Base-by-base conservation (phyloP, 2,888 invertebrate genomes). In the Leptopilina drosophilae region DNA sequence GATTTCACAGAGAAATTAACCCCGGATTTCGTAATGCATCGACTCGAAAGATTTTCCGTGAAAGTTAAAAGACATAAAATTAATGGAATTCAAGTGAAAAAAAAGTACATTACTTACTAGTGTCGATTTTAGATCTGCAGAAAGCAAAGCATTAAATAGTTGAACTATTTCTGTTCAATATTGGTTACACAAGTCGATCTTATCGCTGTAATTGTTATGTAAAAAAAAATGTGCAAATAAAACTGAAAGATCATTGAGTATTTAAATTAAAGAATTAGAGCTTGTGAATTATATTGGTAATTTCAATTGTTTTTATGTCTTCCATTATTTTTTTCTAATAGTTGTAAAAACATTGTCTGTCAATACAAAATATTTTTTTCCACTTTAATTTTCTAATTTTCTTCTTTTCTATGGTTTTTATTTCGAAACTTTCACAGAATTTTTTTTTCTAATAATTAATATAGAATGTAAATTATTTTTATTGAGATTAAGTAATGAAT, bases 41-140 rank as follows among this genome's bases (percentile, higher is more conserved):
- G 14, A 69, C 26, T 26, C 11, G 14, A 26, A 69, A 26, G 53
- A 53, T 69, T 69, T 53, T 53, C 53, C 4, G 69, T 53, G 33
- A 69, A 69, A 53, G 69, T 69, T 56, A n/a, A 69, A 69, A 69
- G 67, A 33, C 53, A 56, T 69, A 26, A 64, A 64, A 64, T 64
- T 26, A 14, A 6, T 53, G 53, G 20, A 69, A 69, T 5, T 15
- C 26, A 49, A 26, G 20, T 49, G 20, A 69, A 69, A 20, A 69
- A 69, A 20, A 69, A 69, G 53, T n/a, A 20, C 26, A 53, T 26
- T 14, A 67, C 46, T 46, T 42, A 49, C n/a, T 20, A 26, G 26
- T 26, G 20, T 26, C 49, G 49, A 26, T 69, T 69, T 69, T 8
- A 69, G 14, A 53, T 42, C 15, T 53, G 9, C 15, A 62, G 62